Evolutionary conservation across 2,888 invertebrate genomes (phyloP), one percentile per base, ranked within the genome.

Genomic region (Cephus rjabovi): DNA sequence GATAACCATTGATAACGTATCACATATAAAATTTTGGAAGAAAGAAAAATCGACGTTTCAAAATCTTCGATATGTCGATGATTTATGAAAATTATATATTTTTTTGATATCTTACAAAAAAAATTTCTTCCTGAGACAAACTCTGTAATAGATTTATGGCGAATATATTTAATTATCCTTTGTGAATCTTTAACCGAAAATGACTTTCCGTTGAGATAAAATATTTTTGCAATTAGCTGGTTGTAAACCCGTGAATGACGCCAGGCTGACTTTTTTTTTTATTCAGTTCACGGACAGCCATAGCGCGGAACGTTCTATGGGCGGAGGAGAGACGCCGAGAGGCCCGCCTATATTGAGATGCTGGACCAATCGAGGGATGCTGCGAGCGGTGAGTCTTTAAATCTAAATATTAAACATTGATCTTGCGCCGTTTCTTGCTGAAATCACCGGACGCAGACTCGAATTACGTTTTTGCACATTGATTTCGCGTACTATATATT

Each of bases 291-390:
- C 76, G 73, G 84, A 85, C 90, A 89, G 90, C 90, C 90, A 90
- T 90, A 83, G 82, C 85, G 81, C 78, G 79, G 79, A 83, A 85
- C 83, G 76, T 85, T 85, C 80, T 81, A 79, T 82, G 90, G 90
- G 91, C 89, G 90, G 89, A 86, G 88, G 86, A 86, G 86, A 86
- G 83, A 83, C 79, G 77, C 77, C 78, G 74, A 74, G 84, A 83
- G 88, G 79, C 85, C 87, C 90, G 91, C 91, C 91, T 90, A 86
- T 88, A 77, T 74, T 80, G 77, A 79, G 76, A 74, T 81, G 82
- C 79, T 82, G 74, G 79, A 81, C 89, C 89, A 89, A 90, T 89
- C 86, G 76, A 80, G 78, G 71, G 74, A 81, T 81, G 71, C 75
- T 73, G 74, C 80, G 70, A 75, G 34, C 73, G 23, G n/a, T 34